Base-by-base conservation (phyloP, 2,888 invertebrate species). In the Aleiodes leptofemur region DNA sequence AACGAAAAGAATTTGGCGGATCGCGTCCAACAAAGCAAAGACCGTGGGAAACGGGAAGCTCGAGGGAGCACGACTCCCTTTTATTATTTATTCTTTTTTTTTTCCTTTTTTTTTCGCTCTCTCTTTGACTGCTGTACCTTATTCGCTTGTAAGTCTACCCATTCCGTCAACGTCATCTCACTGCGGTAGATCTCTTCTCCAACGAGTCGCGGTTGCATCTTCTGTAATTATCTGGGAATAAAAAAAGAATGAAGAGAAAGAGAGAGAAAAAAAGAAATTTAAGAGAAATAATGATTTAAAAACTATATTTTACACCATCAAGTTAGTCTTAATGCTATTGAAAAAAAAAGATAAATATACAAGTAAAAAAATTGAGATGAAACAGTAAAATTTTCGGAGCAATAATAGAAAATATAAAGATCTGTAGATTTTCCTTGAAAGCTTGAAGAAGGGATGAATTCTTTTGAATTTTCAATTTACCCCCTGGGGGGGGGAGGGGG, bases 1-100 rank as follows among this genome's bases (percentile, higher is more conserved):
- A 75, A 81, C 79, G 77, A 79, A 79, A 76, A 79, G 76, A 76
- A 72, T 79, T 78, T 68, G 79, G 79, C 69, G 78, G 77, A 82
- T 81, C 80, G 83, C 78, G 78, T 78, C 83, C 81, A 82, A 86
- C 84, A 83, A 85, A 84, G 85, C 85, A 82, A 84, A 84, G 82
- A 86, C 82, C 85, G 85, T 86, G 86, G 86, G 85, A 86, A 86
- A 85, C 81, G 77, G 82, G 82, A 85, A 83, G 85, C 82, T 82
- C 81, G 78, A 82, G 61, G 79, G 83, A 82, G 69, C 79, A 82
- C 80, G 64, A 68, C 68, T 70, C 64, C 61, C 64, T 57, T 66
- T 66, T 43, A 72, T 76, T 61, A 72, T 76, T 43, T 72, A 61
- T 64, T 31, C 50, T 23, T 23, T 50, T 43, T 74, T 66, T 68